Base-by-base conservation (phyloP, 2,888 invertebrate genomes). In the Hymenopus coronatus region DNA sequence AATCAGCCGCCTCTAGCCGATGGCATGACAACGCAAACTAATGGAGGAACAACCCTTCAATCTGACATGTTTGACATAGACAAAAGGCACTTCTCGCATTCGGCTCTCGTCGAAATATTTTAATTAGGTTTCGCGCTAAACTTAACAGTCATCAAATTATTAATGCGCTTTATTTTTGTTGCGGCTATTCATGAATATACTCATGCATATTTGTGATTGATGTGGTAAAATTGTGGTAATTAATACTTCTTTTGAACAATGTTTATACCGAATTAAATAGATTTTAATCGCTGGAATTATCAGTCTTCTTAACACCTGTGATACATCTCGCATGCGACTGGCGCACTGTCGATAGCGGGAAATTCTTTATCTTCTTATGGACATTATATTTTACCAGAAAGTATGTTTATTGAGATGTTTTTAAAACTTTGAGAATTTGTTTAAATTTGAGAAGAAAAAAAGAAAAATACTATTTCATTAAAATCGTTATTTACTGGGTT, bases 21-120 rank as follows among this genome's bases (percentile, higher is more conserved):
- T 46, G 9, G n/a, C 46, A 40, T 27, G 27, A 46, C 85, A 85
- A 54, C 54, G 85, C 33, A 33, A 84, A 40, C 84, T 84, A 84
- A 84, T 84, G 84, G 33, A 84, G 40, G 27, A 84, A 12, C 33
- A 84, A 28, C 85, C 40, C 54, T 28, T 28, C 33, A n/a, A 8
- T 81, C 86, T 86, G 86, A 28, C 86, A 70, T 28, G 54, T 70
- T 85, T 85, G 85, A 85, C 85, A 85, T 20, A 28, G 86, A 28
- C 54, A 70, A 70, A 70, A 70, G 54, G 54, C 54, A 20, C 54
- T 70, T 70, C 54, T 70, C 15, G 28, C 20, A 86, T 28, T 86
- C 4, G 54, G 54, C 54, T 25, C 54, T 70, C 25, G 15, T 70
- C 54, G 86, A 86, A 86, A 86, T 30, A 81, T 70, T 86, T 86